phyloP scores from a whole-genome alignment of 2,888 invertebrate genomes.

The Mechanitis messenoides region DNA sequence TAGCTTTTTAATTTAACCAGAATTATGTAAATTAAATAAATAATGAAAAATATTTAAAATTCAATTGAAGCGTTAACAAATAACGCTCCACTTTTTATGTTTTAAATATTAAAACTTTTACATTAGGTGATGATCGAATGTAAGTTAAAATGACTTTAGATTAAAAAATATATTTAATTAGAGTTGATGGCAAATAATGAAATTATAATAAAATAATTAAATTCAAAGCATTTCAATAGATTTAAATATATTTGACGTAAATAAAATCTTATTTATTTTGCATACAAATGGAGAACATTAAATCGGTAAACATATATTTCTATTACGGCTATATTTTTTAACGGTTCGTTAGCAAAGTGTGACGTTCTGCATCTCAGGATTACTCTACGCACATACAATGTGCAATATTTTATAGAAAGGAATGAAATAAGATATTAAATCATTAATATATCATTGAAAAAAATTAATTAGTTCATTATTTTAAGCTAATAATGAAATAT shows the following conservation, averaged over 20 bases:
- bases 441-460: no score
- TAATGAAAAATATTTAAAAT: no score
- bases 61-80: no score
- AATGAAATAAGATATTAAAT: neutral
- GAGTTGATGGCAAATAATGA: no score
- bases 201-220: no score
- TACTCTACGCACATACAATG: slow-evolving; percentile 41
- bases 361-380: slow-evolving; percentile 45
- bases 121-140: neutral
- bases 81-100: no score
- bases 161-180: no score
- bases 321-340: slow-evolving; percentile 54
- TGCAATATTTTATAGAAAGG: slow-evolving; percentile 16
- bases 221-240: no score
- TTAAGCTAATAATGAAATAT: no score
- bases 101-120: no score
- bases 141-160: neutral
- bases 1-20: no score
- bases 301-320: slow-evolving; percentile 37
- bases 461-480: neutral
- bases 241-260: neutral
- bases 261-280: slow-evolving; percentile 18
- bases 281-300: slow-evolving; percentile 28
- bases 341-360: slow-evolving; percentile 62
- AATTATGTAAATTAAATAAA: no score